Conservation (phyloP, 2,888 invertebrate genomes). For the Xestia rhomboidea region DNA sequence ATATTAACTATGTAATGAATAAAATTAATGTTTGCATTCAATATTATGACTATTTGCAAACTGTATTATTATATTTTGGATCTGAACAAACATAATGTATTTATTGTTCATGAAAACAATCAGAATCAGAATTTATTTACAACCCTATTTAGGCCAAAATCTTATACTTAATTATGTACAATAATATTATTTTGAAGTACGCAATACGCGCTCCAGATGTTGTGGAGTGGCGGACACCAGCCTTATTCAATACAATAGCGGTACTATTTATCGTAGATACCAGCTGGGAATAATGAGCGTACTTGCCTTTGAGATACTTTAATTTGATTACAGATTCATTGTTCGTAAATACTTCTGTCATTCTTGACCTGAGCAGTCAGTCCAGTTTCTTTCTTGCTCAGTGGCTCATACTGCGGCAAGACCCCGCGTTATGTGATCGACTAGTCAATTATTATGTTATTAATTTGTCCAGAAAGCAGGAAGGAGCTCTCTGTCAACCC, state of each 20-base stretch:
- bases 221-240: background rate
- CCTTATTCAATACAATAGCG: background rate
- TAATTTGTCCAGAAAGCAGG: background rate
- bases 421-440: background rate
- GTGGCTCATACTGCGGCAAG: background rate
- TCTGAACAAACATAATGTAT: conserved; percentile 12
- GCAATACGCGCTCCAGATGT: background rate
- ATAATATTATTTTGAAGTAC: background rate
- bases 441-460: background rate
- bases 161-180: too few species aligned
- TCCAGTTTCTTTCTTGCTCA: background rate
- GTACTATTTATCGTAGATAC: background rate
- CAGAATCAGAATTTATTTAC: background rate
- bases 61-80: background rate
- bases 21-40: background rate
- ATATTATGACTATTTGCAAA: conserved; percentile 2
- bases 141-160: background rate
- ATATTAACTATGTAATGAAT: conserved; percentile 17
- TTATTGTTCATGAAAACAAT: conserved; percentile 3
- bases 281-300: background rate
- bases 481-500: background rate
- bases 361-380: background rate
- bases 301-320: background rate
- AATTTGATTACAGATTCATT: background rate
- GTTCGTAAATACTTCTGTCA: background rate